These are phyloP conservation scores for Drosophila biarmipes DNA, from an alignment of 1,140 invertebrate genomes.

Conservation along the genomic window DNA sequence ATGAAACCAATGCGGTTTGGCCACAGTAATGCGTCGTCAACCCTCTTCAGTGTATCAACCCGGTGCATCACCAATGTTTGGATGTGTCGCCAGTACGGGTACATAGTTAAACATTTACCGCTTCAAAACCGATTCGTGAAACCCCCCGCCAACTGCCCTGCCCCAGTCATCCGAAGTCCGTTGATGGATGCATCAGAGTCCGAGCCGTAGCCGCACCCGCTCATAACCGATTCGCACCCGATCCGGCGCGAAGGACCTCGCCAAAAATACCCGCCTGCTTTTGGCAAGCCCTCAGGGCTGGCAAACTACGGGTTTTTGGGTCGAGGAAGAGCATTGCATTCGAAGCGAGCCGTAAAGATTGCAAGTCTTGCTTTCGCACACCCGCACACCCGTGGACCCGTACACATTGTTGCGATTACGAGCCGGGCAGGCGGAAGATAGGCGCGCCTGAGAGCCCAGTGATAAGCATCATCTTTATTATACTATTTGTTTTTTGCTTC, in stretches of 20 bases:
- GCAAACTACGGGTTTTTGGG: not conserved
- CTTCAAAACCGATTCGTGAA: not conserved
- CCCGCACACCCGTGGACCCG: not conserved
- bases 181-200: too few relatives aligned
- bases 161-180: not conserved
- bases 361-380: slow-evolving; percentile 10
- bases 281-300: not conserved
- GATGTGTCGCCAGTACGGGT: too few relatives aligned
- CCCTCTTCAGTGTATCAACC: too few relatives aligned
- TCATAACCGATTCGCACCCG: not conserved
- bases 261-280: not conserved
- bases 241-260: not conserved
- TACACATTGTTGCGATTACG: slow-evolving; percentile 28
- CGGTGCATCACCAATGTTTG: too few relatives aligned
- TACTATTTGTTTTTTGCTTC: not conserved
- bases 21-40: not conserved
- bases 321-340: slow-evolving; percentile 4
- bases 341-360: slow-evolving; percentile 7
- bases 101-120: not conserved
- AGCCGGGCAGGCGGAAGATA: slow-evolving; percentile 7
- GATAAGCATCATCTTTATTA: slow-evolving; percentile 18
- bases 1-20: not conserved
- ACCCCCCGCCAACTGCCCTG: not conserved
- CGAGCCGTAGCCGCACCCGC: too few relatives aligned
- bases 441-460: slow-evolving; percentile 18